Percentiles rank a stretch among this genome's conserved stretches.
These are phyloP conservation scores for Notothenia coriiceps DNA, from an alignment of 2,113 vertebrate genomes.

Conservation along the genomic window DNA sequence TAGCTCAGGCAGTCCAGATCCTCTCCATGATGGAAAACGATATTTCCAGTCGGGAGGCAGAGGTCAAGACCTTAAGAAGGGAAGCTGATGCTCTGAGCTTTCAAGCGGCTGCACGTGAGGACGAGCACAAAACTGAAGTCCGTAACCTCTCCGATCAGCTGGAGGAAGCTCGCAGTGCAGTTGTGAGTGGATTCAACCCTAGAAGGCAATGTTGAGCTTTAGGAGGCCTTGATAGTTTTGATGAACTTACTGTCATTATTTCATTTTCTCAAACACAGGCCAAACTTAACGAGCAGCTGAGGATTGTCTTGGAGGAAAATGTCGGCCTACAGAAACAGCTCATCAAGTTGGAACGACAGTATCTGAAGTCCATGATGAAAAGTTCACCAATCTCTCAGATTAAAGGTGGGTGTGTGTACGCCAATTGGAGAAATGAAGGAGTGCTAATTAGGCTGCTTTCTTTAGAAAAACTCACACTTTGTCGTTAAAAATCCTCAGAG, in stretches of 20 bases:
- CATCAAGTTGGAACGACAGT: conserved; percentile 79
- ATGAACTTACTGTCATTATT: neutral
- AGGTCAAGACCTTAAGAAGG: conserved; percentile 73
- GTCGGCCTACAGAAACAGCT: conserved; percentile 83
- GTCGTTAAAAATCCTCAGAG: conserved; percentile 57
- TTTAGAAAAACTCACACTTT: neutral
- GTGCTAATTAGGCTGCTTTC: neutral
- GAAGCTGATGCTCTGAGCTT: conserved; percentile 67
- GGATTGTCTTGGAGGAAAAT: conserved; percentile 85
- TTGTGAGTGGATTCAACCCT: conserved; percentile 74
- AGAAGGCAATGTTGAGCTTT: neutral
- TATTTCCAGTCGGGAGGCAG: conserved; percentile 65
- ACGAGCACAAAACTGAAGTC: conserved; percentile 64
- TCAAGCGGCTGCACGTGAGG: conserved; percentile 63
- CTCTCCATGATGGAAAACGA: conserved; percentile 81
- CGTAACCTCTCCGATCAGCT: conserved; percentile 73
- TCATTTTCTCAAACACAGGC: conserved; percentile 67
- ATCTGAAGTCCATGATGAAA: conserved; percentile 69
- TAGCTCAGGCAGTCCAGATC: conserved; percentile 85
- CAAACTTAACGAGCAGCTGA: conserved; percentile 81
- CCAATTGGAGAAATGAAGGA: neutral
- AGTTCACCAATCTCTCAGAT: conserved; percentile 56
- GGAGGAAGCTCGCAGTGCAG: conserved; percentile 60
- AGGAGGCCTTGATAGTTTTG: neutral
- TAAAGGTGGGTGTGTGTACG: conserved; percentile 61